Evolutionary conservation across 2,113 vertebrate genomes (phyloP).

Genomic region (Etheostoma spectabile): DNA sequence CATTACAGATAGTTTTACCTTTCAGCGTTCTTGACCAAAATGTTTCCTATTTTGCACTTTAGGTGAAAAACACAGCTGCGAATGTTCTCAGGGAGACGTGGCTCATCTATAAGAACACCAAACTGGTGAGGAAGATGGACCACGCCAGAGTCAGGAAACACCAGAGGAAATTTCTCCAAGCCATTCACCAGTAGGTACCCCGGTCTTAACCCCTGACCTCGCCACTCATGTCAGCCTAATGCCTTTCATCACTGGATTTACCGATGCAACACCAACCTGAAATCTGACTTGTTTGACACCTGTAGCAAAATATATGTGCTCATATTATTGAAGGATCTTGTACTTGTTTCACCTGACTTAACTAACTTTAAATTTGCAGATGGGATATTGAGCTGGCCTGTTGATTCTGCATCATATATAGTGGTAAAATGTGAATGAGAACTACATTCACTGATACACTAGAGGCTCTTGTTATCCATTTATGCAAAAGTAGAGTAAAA

Average conservation of each 20-base stretch:
- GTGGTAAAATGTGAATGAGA: conserved; percentile 1
- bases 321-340: conserved; percentile 16
- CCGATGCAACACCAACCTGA: conserved; percentile 60
- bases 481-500: conserved; percentile 9
- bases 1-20: background rate
- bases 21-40: background rate
- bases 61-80: conserved; percentile 99
- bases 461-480: conserved; percentile 29
- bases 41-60: conserved; percentile 40
- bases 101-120: conserved; percentile 99
- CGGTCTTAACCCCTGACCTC: background rate
- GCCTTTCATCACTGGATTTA: conserved; percentile 8
- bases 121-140: conserved; percentile 99
- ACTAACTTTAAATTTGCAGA: conserved; percentile 46
- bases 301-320: conserved; percentile 79
- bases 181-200: conserved; percentile 99
- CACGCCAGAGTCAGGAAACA: conserved; percentile 99
- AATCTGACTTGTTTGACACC: conserved; percentile 89
- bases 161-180: conserved; percentile 99
- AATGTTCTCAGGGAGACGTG: conserved; percentile 99
- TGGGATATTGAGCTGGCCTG: conserved; percentile 21
- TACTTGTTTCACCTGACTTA: conserved; percentile 20
- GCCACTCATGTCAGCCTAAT: background rate
- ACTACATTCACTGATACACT: background rate
- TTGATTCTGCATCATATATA: conserved; percentile 20